Conservation (phyloP, 2,797 vertebrate genomes). For the Macrochelys suwanniensis region DNA sequence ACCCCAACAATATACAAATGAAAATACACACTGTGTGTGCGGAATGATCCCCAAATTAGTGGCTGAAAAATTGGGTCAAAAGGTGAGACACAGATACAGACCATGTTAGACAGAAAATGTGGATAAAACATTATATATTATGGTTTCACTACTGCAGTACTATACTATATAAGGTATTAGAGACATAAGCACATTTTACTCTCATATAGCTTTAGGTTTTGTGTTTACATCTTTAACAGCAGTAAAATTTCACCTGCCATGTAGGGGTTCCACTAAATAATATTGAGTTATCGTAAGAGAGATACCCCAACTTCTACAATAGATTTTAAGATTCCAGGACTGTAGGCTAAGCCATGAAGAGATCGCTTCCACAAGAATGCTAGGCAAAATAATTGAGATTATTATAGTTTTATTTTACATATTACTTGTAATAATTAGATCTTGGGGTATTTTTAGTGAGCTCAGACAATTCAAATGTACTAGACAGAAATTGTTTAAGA, state of each 20-base stretch:
- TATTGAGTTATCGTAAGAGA: not conserved
- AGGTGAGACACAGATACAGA: not conserved
- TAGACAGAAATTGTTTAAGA: not conserved
- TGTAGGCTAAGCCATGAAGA: not conserved
- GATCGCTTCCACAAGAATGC: not conserved
- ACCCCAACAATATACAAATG: not conserved
- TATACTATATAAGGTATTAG: not conserved
- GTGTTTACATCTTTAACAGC: not conserved
- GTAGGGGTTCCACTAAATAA: not conserved
- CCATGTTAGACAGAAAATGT: not conserved
- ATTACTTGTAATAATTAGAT: not conserved
- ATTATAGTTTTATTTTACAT: not conserved
- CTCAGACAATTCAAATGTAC: not conserved
- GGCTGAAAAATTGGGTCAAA: not conserved
- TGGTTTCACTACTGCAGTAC: not conserved
- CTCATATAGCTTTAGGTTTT: not conserved
- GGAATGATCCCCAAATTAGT: not conserved
- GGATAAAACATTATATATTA: not conserved
- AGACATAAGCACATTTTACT: not conserved
- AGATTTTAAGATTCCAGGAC: not conserved
- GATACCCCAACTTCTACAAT: not conserved
- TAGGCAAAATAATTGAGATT: not conserved
- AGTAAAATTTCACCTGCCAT: not conserved
- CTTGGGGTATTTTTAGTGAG: not conserved
- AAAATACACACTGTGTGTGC: not conserved